A percentile compares a stretch with the other conserved stretches of the same genome.
Conservation (phyloP, 2,797 vertebrate species). For the Anolis apletophallus region DNA sequence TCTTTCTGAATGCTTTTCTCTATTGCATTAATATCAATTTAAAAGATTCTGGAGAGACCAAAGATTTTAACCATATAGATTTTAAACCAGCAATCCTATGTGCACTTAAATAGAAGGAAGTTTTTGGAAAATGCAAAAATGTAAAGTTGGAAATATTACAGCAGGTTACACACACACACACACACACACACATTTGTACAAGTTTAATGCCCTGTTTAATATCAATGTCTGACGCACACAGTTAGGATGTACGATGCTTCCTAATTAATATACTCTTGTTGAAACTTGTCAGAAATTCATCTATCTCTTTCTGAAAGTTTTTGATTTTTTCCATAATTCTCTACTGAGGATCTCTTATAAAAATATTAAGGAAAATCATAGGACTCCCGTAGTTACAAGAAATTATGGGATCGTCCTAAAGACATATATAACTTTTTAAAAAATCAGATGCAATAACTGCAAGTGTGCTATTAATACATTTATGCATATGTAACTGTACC, state of each 20-base stretch:
- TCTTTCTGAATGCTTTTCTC: neutral
- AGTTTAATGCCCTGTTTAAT: neutral
- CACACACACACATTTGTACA: neutral
- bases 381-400: neutral
- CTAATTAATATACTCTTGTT: neutral
- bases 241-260: neutral
- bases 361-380: neutral
- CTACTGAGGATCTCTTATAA: neutral
- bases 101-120: too few relatives aligned
- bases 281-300: neutral
- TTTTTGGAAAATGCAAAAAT: neutral
- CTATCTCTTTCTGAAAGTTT: neutral
- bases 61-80: slow-evolving; percentile 17
- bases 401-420: neutral
- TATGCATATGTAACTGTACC: neutral
- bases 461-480: neutral
- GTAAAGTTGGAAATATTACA: neutral
- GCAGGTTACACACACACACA: neutral
- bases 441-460: neutral
- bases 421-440: neutral
- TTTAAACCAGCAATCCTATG: neutral
- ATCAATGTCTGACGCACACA: neutral
- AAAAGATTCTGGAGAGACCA: slow-evolving; percentile 46
- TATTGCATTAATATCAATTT: neutral
- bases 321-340: neutral